phyloP scores from a whole-genome alignment of 1,140 invertebrate species.

The Vanessa tameamea region DNA sequence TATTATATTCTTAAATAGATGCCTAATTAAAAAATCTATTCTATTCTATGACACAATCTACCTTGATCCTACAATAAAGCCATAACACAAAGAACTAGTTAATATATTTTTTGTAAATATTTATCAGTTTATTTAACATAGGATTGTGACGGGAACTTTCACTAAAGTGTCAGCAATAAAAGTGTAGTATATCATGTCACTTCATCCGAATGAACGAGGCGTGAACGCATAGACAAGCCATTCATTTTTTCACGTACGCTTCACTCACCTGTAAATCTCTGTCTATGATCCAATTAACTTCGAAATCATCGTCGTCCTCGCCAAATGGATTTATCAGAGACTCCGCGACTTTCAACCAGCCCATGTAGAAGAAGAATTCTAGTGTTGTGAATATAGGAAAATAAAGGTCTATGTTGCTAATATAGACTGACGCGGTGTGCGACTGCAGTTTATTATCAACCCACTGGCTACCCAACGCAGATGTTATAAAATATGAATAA shows the following conservation, averaged over 20 bases:
- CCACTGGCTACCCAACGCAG: slow-evolving; percentile 92
- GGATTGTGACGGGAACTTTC: no score
- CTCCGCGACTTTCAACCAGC: slow-evolving; percentile 95
- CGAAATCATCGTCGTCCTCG: slow-evolving; percentile 92
- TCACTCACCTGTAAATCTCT: slow-evolving; percentile 87
- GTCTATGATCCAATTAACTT: slow-evolving; percentile 93
- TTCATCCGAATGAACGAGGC: no score
- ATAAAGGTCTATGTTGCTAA: slow-evolving; percentile 86
- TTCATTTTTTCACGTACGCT: background rate
- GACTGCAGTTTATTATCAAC: slow-evolving; percentile 79
- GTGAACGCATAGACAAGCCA: background rate
- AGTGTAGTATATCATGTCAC: no score
- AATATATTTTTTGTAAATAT: no score
- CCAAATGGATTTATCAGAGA: slow-evolving; percentile 93
- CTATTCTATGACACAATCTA: no score
- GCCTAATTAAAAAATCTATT: no score
- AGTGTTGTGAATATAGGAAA: slow-evolving; percentile 94
- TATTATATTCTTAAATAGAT: no score
- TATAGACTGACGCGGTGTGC: slow-evolving; percentile 64
- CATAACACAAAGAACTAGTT: no score
- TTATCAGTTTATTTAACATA: no score
- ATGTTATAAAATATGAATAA: slow-evolving; percentile 93
- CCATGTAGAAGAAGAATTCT: slow-evolving; percentile 93
- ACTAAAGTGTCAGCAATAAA: no score
- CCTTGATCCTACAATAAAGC: no score